Conservation (phyloP, 53 echinoderm and acorn worm genomes). For the Henricia sp. region DNA sequence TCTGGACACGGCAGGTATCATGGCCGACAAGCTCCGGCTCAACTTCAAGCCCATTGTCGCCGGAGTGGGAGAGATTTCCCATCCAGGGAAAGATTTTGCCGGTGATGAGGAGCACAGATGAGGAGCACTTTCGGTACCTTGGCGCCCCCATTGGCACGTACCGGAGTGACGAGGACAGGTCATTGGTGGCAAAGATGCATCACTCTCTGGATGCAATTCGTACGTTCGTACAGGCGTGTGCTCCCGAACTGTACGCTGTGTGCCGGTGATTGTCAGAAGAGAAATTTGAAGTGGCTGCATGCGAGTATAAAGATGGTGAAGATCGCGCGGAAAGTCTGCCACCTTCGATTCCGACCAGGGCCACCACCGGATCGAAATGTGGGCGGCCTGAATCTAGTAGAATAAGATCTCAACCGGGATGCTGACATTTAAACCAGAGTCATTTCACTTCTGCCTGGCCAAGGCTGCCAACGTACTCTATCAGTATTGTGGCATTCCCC, state of each 20-base stretch:
- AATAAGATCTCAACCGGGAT: too few species aligned
- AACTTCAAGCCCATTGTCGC: constrained; percentile 33
- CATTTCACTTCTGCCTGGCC: too few species aligned
- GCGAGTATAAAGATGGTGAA: constrained; percentile 1
- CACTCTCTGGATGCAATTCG: constrained; percentile 31
- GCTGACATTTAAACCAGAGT: too few species aligned
- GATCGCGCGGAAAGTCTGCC: constrained; percentile 6
- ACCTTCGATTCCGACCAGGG: neutral
- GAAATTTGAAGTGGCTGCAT: neutral
- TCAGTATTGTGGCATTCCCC: too few species aligned
- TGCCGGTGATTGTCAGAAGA: constrained; percentile 18
- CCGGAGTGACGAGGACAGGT: neutral
- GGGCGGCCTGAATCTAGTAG: too few species aligned
- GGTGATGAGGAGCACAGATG: constrained; percentile 21
- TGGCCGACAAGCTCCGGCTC: constrained; percentile 37
- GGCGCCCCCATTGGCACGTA: constrained; percentile 49
- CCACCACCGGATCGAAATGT: constrained; percentile 13
- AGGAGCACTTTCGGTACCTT: constrained; percentile 35
- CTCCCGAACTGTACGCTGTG: neutral
- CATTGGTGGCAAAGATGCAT: constrained; percentile 10
- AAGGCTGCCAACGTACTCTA: too few species aligned
- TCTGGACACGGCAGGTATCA: neutral
- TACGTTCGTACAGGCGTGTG: constrained; percentile 20
- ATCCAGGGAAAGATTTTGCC: neutral
- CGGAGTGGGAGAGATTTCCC: neutral